These are phyloP conservation scores for Limnephilus lunatus DNA, from an alignment of 2,888 invertebrate genomes.

Conservation along the genomic window DNA sequence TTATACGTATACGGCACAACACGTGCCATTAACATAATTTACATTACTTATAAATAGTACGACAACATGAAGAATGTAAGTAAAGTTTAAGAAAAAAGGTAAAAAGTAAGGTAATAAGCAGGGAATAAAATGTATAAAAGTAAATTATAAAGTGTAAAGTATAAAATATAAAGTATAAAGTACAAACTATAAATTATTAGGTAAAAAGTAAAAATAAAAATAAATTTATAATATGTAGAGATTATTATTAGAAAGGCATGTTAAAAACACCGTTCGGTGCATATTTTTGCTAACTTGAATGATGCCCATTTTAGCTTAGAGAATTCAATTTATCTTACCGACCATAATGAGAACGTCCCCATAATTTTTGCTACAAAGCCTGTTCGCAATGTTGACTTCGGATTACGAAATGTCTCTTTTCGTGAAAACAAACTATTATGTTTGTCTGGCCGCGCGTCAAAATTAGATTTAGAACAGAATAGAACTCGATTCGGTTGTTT, in stretches of 20 bases:
- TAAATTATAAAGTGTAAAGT: no score
- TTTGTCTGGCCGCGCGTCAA: background rate
- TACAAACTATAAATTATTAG: no score
- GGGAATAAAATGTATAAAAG: no score
- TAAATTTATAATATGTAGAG: no score
- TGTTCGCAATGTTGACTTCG: background rate
- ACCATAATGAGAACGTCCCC: background rate
- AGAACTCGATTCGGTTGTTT: background rate
- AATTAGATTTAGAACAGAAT: background rate
- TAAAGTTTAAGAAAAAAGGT: no score
- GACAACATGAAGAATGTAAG: no score
- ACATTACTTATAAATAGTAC: no score
- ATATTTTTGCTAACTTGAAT: background rate
- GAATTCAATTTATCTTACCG: background rate
- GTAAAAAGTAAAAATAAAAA: no score
- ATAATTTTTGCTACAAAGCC: background rate
- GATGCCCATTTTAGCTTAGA: background rate
- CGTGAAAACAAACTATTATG: background rate
- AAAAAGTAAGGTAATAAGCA: no score
- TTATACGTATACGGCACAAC: no score
- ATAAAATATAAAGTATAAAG: no score
- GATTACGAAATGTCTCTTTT: background rate
- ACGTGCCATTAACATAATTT: no score
- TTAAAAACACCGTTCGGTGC: background rate
- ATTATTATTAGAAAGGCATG: background rate